phyloP scores from a whole-genome alignment of 2,113 vertebrate species.

The Oreochromis niloticus region DNA sequence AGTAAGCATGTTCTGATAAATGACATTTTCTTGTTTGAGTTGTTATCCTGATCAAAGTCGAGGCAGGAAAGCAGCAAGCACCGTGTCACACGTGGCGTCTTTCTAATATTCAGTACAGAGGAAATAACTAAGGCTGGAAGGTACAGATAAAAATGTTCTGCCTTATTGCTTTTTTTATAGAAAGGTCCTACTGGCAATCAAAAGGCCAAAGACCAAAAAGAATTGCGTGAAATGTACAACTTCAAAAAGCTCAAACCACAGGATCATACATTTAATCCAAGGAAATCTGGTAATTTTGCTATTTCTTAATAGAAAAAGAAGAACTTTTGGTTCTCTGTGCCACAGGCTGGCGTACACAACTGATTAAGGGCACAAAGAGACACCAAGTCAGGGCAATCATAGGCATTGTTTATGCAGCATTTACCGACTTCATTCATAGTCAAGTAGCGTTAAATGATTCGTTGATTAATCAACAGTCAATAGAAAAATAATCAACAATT shows the following conservation, averaged over 20 bases:
- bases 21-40: conserved; percentile 1
- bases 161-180: background rate
- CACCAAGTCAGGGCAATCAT: background rate
- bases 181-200: background rate
- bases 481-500: background rate
- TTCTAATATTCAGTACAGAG: background rate
- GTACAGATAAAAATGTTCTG: background rate
- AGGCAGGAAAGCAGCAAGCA: background rate
- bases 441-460: background rate
- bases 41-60: background rate
- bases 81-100: background rate
- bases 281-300: background rate
- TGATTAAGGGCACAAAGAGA: background rate
- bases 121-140: background rate
- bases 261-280: background rate
- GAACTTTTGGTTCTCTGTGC: background rate
- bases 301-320: background rate
- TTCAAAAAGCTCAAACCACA: background rate
- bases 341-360: background rate
- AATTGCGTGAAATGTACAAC: background rate
- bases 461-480: background rate
- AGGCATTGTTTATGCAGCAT: background rate
- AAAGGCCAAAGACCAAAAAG: background rate
- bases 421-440: background rate
- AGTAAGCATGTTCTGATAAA: background rate